These are phyloP conservation scores for Uropsilus gracilis DNA, from an alignment of 2,113 vertebrate species.

Conservation along the genomic window DNA sequence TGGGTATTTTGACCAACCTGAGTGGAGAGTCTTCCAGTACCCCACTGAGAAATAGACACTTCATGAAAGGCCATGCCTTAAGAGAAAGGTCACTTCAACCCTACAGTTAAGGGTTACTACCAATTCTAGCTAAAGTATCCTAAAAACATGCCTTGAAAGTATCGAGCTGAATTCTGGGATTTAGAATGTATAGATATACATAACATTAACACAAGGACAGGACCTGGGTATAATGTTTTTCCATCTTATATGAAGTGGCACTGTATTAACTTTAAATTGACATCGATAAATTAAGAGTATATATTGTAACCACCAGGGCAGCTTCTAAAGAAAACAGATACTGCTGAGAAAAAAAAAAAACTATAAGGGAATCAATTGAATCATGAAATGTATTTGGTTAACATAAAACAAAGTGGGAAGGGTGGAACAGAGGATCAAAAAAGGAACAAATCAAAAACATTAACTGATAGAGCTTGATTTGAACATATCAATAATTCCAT, in stretches of 20 bases:
- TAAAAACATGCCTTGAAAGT: not conserved
- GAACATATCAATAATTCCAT: not conserved
- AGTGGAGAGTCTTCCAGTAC: not conserved
- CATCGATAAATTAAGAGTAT: not conserved
- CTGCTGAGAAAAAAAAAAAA: too few relatives aligned
- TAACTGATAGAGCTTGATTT: not conserved
- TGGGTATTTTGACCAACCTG: not conserved
- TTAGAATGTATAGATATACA: not conserved
- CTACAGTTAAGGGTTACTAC: not conserved
- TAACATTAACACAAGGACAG: not conserved
- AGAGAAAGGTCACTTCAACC: not conserved
- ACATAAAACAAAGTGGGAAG: conserved; percentile 7
- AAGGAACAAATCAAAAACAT: conserved; percentile 24
- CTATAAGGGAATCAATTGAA: too few relatives aligned
- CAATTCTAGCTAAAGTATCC: not conserved
- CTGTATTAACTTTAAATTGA: not conserved
- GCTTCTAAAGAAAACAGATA: not conserved
- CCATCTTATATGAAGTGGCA: not conserved
- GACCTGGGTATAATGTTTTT: not conserved
- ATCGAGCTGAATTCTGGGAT: not conserved
- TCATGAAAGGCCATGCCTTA: not conserved
- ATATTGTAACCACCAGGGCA: conserved; percentile 24
- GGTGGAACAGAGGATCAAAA: not conserved
- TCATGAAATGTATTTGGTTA: too few relatives aligned
- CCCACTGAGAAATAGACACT: not conserved